These are phyloP conservation scores for Mastomys coucha DNA, from an alignment of 2,113 vertebrate genomes.

Conservation along the genomic window DNA sequence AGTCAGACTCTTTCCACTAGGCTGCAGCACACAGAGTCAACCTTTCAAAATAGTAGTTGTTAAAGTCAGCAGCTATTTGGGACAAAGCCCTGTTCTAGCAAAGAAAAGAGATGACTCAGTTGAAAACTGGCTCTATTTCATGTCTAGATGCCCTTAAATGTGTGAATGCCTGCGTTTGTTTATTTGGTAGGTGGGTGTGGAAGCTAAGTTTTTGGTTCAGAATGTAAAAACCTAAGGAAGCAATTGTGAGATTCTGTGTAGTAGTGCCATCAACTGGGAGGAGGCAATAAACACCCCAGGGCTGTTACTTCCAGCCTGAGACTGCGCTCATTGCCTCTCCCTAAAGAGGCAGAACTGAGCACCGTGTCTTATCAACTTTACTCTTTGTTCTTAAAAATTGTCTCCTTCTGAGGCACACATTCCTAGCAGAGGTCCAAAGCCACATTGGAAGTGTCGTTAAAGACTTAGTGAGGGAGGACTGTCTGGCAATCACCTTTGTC, in stretches of 20 bases:
- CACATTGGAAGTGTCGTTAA: background rate
- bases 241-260: background rate
- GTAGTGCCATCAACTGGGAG: background rate
- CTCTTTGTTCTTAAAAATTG: background rate
- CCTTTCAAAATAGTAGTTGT: conserved; percentile 62
- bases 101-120: conserved; percentile 25
- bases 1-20: conserved; percentile 24
- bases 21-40: background rate
- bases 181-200: background rate
- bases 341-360: background rate
- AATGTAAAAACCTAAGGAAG: background rate
- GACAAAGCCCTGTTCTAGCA: conserved; percentile 13
- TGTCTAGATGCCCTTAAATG: background rate
- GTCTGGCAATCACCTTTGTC: background rate
- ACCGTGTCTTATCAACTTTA: background rate
- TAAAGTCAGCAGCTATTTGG: conserved; percentile 50
- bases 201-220: background rate
- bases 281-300: background rate
- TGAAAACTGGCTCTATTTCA: background rate
- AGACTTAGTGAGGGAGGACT: background rate
- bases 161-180: background rate
- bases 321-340: background rate
- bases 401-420: background rate
- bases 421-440: background rate
- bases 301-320: background rate